Conservation (phyloP, 2,888 invertebrate species). For the Gisinianus flammeolus region DNA sequence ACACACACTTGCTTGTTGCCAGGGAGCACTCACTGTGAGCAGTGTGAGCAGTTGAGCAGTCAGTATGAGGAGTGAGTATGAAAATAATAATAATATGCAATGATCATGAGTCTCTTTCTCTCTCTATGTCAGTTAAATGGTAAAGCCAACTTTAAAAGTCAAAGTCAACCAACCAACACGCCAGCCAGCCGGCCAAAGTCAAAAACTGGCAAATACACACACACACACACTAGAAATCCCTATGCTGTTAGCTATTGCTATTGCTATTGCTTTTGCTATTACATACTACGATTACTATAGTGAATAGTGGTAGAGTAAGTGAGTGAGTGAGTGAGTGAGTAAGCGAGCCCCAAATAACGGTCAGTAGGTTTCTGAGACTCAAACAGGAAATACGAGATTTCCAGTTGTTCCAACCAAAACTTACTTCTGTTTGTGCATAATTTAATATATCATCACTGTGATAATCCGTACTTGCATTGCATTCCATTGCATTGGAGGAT, state of each 20-base stretch:
- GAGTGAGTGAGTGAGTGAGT: constrained; percentile 10
- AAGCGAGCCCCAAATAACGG: constrained; percentile 50
- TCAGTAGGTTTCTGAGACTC: constrained; percentile 56
- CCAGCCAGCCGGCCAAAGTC: not conserved
- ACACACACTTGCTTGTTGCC: no score
- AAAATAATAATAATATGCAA: no score
- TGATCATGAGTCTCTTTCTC: no score
- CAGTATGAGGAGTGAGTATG: no score
- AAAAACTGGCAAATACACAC: not conserved
- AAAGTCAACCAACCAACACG: no score
- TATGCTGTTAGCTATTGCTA: no score
- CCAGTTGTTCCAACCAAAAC: not conserved
- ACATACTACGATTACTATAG: not conserved
- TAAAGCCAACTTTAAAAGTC: no score
- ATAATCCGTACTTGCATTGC: not conserved
- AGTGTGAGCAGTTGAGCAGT: no score
- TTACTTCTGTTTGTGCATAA: not conserved
- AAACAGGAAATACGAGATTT: constrained; percentile 48
- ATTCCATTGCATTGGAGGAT: not conserved
- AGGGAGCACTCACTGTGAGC: no score
- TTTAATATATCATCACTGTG: not conserved
- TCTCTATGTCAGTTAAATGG: no score
- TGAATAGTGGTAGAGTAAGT: not conserved
- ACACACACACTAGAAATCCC: not conserved
- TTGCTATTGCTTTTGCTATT: not conserved